Percentiles rank a stretch among this genome's conserved stretches.
These are phyloP conservation scores for Toxotes jaculatrix DNA, from an alignment of 2,113 vertebrate genomes.

Conservation along the genomic window DNA sequence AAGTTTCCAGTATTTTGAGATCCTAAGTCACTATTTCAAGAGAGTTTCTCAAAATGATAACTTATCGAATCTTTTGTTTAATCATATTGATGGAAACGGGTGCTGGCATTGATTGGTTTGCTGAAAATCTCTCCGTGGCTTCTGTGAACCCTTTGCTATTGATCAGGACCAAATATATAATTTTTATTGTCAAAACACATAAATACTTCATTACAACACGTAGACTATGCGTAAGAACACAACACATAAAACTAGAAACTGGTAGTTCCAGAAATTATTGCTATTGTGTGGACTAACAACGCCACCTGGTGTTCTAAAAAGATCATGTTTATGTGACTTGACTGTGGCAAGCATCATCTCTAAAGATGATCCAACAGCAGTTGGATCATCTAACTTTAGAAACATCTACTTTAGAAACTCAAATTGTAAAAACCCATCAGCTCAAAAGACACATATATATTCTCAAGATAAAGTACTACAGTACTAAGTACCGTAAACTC, in stretches of 20 bases:
- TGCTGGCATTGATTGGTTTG: background rate
- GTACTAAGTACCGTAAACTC: no score
- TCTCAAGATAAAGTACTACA: no score
- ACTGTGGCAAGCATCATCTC: background rate
- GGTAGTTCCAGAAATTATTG: background rate
- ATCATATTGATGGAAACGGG: no score
- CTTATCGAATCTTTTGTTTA: no score
- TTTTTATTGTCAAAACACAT: slow-evolving; percentile 3
- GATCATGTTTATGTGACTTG: background rate
- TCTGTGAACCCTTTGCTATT: background rate
- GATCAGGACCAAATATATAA: background rate
- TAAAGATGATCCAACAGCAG: background rate
- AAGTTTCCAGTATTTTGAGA: no score
- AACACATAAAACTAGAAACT: background rate
- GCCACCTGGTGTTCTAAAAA: slow-evolving; percentile 64
- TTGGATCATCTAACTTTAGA: no score
- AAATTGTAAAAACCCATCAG: background rate
- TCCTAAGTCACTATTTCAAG: no score
- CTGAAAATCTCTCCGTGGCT: background rate
- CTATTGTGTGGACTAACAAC: slow-evolving; percentile 33
- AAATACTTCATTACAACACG: background rate
- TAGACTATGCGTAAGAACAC: background rate
- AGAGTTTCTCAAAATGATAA: no score
- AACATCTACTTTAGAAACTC: background rate
- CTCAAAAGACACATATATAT: background rate